These are phyloP conservation scores for Odontophorus gujanensis DNA, from an alignment of 2,113 vertebrate species.

Conservation along the genomic window DNA sequence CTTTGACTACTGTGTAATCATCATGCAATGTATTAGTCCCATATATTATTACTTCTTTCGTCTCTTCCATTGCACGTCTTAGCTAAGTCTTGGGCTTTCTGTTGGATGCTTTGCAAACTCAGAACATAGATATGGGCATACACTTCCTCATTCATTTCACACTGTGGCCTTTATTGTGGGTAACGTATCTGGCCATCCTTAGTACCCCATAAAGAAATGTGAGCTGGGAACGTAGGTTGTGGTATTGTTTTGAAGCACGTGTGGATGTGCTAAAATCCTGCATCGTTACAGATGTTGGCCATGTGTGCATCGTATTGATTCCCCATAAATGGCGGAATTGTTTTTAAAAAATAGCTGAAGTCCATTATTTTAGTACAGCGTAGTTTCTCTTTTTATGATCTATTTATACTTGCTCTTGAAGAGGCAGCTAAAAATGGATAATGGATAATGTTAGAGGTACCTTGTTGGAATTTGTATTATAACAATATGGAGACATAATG, in stretches of 20 bases:
- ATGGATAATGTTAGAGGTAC: neutral
- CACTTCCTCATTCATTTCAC: accelerated
- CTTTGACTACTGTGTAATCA: neutral
- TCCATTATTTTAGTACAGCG: neutral
- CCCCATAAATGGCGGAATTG: neutral
- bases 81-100: neutral
- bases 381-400: neutral
- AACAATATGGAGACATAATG: neutral
- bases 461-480: neutral
- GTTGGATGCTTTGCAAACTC: neutral
- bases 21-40: neutral
- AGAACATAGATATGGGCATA: neutral
- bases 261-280: neutral
- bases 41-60: neutral
- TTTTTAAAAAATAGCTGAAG: neutral
- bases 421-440: neutral
- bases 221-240: neutral
- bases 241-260: neutral
- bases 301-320: neutral
- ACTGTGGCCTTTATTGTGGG: neutral
- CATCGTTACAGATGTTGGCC: neutral
- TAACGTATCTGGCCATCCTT: neutral
- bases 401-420: neutral
- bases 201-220: neutral
- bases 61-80: neutral